Conservation (phyloP, 2,888 invertebrate genomes). For the Nephrotoma guestfalica region DNA sequence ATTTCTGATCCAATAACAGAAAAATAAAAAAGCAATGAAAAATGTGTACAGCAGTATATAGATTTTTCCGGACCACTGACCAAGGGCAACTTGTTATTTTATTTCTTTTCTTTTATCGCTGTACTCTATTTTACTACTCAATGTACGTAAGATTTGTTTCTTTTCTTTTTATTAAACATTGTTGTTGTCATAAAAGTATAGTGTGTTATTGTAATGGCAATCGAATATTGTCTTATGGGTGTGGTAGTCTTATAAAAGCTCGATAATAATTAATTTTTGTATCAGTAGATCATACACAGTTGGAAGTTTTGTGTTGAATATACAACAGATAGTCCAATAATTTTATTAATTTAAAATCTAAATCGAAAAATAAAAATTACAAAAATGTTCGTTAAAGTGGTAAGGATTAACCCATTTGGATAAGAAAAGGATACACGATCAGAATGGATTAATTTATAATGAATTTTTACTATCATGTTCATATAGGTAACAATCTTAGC, state of each 20-base stretch:
- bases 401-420: constrained; percentile 18
- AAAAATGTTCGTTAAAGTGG: constrained; percentile 33
- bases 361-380: constrained; percentile 10
- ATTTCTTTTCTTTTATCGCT: not conserved
- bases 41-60: not conserved
- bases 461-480: not conserved
- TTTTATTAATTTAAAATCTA: constrained; percentile 6
- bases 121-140: not conserved
- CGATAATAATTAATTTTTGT: not conserved
- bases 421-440: not conserved
- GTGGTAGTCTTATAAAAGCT: constrained; percentile 6
- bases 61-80: constrained; percentile 31
- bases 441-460: not conserved
- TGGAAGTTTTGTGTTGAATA: constrained; percentile 28
- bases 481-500: constrained; percentile 3
- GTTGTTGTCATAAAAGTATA: not conserved
- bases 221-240: constrained; percentile 5
- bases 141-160: constrained; percentile 1
- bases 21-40: not conserved
- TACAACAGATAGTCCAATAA: constrained; percentile 29
- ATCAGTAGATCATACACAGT: constrained; percentile 14
- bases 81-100: constrained; percentile 29
- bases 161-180: not conserved
- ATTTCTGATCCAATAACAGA: not conserved
- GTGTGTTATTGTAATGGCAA: not conserved